Evolutionary conservation across 2,888 invertebrate species (phyloP).

Genomic region (Stegana nigrithorax): DNA sequence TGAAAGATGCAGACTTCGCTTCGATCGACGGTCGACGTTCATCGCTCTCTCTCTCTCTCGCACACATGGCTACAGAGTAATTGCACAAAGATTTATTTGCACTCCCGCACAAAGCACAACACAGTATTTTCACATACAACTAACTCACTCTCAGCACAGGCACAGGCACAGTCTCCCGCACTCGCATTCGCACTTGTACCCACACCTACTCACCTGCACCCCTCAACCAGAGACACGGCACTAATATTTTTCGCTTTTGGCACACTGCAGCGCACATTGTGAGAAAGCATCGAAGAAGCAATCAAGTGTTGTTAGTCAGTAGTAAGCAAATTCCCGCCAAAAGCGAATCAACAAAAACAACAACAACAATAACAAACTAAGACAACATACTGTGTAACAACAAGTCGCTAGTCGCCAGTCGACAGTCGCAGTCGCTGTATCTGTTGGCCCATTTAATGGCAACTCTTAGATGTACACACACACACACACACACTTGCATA

Average conservation of each 20-base stretch:
- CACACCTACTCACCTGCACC: not conserved
- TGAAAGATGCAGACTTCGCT: slow-evolving; percentile 8
- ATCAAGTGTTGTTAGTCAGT: no score
- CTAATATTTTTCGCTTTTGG: slow-evolving; percentile 12
- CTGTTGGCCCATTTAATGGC: slow-evolving; percentile 1
- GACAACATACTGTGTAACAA: no score
- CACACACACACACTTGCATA: slow-evolving; percentile 2
- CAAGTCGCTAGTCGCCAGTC: not conserved
- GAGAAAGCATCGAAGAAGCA: not conserved
- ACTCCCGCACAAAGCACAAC: slow-evolving; percentile 48
- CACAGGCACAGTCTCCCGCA: not conserved
- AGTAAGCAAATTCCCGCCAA: slow-evolving; percentile 1
- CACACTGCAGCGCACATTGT: not conserved
- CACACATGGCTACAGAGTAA: slow-evolving; percentile 33
- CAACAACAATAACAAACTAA: slow-evolving; percentile 20
- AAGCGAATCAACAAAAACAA: slow-evolving; percentile 28
- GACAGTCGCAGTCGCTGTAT: not conserved
- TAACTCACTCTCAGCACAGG: no score
- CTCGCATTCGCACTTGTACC: not conserved
- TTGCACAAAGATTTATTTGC: slow-evolving; percentile 57
- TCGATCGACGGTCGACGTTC: slow-evolving; percentile 42
- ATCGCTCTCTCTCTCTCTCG: no score
- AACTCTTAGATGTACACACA: not conserved
- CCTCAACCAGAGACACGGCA: not conserved
- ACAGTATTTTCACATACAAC: slow-evolving; percentile 27